Base-by-base conservation (phyloP, 2,888 invertebrate species). In the Andrena marginata region DNA sequence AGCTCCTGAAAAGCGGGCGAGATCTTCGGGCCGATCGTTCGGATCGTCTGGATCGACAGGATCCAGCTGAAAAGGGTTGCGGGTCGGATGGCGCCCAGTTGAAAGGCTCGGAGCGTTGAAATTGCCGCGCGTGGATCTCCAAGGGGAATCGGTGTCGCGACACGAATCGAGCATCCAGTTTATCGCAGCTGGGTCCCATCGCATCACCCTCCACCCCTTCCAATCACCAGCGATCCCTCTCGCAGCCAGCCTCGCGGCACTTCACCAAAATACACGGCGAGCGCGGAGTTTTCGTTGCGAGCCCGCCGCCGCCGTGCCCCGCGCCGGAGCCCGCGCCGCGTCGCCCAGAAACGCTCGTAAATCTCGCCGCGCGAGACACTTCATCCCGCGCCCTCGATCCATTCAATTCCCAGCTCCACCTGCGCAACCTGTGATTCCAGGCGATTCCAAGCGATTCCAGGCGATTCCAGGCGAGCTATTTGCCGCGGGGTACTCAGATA, bases 201-300 rank as follows among this genome's bases (percentile, higher is more conserved):
- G 56, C 62, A 48, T 82, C 51, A 33, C 63, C 67, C 65, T 49
- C 51, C 31, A 68, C 75, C 82, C 84, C 76, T 80, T 84, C 86
- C 84, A 84, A 81, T 74, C 85, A 35, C 65, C 81, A 76, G 48
- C 82, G 76, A 76, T 70, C 65, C 51, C 63, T 82, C 62, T 67
- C 10, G 72, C 82, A 75, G 64, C 77, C 68, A 63, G 75, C 54
- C 60, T 63, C 70, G 73, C 74, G 59, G 59, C 74, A 31, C 54
- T 65, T 71, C 68, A 42, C 73, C 79, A 33, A 73, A 82, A 81
- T 80, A 73, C 77, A 51, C 69, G 67, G 80, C 73, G 67, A 86
- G 87, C 88, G 86, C 85, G 82, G 88, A 89, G 83, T 87, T 89
- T 89, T 88, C 86, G 78, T 67, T 51, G 20, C 51, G 72, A 23